Percentiles rank a stretch among this genome's conserved stretches.
These are phyloP conservation scores for Sebastes fasciatus DNA, from an alignment of 2,113 vertebrate genomes.

Conservation along the genomic window DNA sequence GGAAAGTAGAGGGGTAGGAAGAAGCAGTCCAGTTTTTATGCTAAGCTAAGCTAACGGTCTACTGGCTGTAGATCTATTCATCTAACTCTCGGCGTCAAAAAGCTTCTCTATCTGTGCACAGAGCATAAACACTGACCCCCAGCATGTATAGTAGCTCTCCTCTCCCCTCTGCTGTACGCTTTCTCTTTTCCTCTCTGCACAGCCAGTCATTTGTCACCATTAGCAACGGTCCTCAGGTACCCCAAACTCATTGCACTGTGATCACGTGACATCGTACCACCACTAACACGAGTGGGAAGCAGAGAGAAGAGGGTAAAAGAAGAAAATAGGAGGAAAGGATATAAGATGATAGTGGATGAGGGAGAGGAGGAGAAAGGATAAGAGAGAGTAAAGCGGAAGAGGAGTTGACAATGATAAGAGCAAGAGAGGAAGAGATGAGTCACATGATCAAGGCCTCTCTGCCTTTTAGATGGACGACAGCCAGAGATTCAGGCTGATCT, in stretches of 20 bases:
- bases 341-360: background rate
- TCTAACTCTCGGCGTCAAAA: background rate
- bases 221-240: conserved; percentile 80
- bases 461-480: conserved; percentile 35
- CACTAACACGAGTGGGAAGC: conserved; percentile 35
- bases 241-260: conserved; percentile 46
- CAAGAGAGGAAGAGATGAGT: background rate
- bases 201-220: conserved; percentile 81
- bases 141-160: conserved; percentile 36
- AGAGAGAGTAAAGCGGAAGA: background rate
- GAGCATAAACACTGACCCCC: conserved; percentile 45
- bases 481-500: conserved; percentile 46
- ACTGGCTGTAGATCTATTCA: background rate
- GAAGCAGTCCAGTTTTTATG: background rate
- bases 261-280: conserved; percentile 66
- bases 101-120: conserved; percentile 13
- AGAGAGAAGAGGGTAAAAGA: conserved; percentile 20
- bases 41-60: background rate
- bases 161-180: conserved; percentile 18
- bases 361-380: background rate
- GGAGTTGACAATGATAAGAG: background rate
- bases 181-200: conserved; percentile 35
- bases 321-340: conserved; percentile 5
- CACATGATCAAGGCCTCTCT: conserved; percentile 13
- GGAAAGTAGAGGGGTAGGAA: no score